Evolutionary conservation across 2,888 invertebrate genomes (phyloP).

Genomic region (Drosophila cyrtoloma): DNA sequence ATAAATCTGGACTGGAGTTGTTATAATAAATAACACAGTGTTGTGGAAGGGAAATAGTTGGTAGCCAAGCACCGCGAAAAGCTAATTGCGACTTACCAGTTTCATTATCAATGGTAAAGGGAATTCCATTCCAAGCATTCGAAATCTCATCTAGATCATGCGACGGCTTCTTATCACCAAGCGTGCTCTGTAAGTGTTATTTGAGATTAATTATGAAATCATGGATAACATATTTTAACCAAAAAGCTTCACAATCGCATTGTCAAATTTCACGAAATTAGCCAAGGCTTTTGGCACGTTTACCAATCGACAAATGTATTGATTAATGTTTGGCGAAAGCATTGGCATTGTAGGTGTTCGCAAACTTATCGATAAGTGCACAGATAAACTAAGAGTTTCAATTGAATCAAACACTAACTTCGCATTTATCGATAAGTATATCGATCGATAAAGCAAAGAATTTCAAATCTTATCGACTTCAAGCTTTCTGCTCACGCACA

Average conservation of each 20-base stretch:
- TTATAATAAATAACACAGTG: not conserved
- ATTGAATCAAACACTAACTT: not conserved
- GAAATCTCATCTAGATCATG: slow-evolving; percentile 84
- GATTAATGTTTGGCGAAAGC: not conserved
- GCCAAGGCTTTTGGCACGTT: not conserved
- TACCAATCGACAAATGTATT: slow-evolving; percentile 3
- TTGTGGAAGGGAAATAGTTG: not conserved
- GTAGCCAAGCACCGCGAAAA: not conserved
- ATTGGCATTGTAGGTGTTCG: not conserved
- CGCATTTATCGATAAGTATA: not conserved
- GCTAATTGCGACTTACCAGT: slow-evolving; percentile 89
- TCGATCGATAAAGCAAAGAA: not conserved
- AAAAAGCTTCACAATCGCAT: not conserved
- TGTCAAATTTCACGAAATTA: not conserved
- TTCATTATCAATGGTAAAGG: slow-evolving; percentile 94
- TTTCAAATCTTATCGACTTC: not conserved
- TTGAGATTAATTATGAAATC: not conserved
- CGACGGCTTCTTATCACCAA: slow-evolving; percentile 62
- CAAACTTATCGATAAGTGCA: not conserved
- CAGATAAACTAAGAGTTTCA: not conserved
- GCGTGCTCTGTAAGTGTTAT: slow-evolving; percentile 51
- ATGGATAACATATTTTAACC: not conserved
- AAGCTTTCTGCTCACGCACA: not conserved
- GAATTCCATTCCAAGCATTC: slow-evolving; percentile 92
- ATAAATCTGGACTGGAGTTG: slow-evolving; percentile 15